Evolutionary conservation across 2,888 invertebrate genomes (phyloP).

Genomic region (Leptura quadrifasciata): DNA sequence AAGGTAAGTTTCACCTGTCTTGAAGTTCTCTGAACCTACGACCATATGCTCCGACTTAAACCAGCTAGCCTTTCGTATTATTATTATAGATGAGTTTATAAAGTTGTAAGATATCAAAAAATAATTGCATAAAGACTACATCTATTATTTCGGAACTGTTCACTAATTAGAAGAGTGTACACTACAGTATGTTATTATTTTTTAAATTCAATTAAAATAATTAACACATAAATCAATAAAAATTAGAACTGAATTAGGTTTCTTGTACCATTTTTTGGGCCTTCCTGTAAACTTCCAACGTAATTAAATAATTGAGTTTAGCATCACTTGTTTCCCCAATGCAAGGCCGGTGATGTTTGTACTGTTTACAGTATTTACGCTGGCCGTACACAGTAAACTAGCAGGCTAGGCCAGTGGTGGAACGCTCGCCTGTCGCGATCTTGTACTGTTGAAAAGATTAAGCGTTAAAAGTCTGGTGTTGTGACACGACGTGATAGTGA

Average conservation of each 20-base stretch:
- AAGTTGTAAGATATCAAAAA: too few species aligned
- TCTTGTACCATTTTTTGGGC: not conserved
- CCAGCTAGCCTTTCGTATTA: too few species aligned
- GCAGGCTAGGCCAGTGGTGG: conserved; percentile 42
- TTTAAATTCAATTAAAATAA: too few species aligned
- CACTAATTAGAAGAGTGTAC: too few species aligned
- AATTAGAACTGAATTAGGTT: not conserved
- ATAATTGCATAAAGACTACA: too few species aligned
- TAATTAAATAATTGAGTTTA: conserved; percentile 16
- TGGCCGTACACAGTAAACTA: conserved; percentile 40
- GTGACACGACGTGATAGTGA: conserved; percentile 24
- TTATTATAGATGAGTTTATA: too few species aligned
- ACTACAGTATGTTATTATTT: too few species aligned
- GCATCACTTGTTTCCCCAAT: conserved; percentile 45
- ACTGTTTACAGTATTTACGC: conserved; percentile 44
- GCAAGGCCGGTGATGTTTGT: conserved; percentile 49
- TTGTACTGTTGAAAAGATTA: not conserved
- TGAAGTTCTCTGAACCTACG: too few species aligned
- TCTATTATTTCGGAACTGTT: too few species aligned
- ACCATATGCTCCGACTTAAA: too few species aligned
- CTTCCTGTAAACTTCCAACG: conserved; percentile 23
- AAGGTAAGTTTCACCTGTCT: too few species aligned
- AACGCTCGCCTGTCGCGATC: conserved; percentile 20
- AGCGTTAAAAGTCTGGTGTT: not conserved
- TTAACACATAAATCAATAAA: not conserved